phyloP scores from a whole-genome alignment of 1,140 invertebrate species.

The Lepidotrigona ventralis region DNA sequence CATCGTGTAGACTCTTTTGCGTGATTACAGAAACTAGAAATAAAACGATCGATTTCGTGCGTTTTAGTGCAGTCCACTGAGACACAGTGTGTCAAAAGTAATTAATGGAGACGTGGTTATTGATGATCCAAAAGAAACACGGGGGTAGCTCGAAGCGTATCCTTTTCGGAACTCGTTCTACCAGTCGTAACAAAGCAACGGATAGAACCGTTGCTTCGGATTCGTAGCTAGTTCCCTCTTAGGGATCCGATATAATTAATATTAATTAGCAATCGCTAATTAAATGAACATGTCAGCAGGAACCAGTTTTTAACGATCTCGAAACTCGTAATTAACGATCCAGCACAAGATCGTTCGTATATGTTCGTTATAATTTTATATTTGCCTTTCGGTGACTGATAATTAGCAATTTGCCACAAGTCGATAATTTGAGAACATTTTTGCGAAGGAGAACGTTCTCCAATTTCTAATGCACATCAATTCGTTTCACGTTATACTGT shows the following conservation, averaged over 20 bases:
- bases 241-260: slow-evolving; percentile 64
- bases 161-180: slow-evolving; percentile 47
- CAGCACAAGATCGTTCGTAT: slow-evolving; percentile 57
- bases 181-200: slow-evolving; percentile 41
- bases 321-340: slow-evolving; percentile 64
- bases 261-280: slow-evolving; percentile 69
- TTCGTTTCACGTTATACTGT: too few relatives aligned
- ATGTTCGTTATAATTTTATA: slow-evolving; percentile 18
- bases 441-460: too few relatives aligned
- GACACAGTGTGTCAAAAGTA: slow-evolving; percentile 13
- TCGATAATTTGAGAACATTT: not conserved
- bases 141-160: not conserved
- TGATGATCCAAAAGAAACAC: slow-evolving; percentile 16
- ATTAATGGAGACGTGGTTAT: slow-evolving; percentile 39
- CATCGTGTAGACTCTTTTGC: not conserved
- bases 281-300: slow-evolving; percentile 68
- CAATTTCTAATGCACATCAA: too few relatives aligned
- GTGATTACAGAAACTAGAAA: not conserved
- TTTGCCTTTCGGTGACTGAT: not conserved
- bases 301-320: slow-evolving; percentile 48
- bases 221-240: slow-evolving; percentile 29
- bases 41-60: not conserved
- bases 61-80: not conserved
- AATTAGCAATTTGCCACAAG: not conserved
- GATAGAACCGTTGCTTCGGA: slow-evolving; percentile 64